phyloP scores from a whole-genome alignment of 2,888 invertebrate genomes.

The Mylabris sibirica region DNA sequence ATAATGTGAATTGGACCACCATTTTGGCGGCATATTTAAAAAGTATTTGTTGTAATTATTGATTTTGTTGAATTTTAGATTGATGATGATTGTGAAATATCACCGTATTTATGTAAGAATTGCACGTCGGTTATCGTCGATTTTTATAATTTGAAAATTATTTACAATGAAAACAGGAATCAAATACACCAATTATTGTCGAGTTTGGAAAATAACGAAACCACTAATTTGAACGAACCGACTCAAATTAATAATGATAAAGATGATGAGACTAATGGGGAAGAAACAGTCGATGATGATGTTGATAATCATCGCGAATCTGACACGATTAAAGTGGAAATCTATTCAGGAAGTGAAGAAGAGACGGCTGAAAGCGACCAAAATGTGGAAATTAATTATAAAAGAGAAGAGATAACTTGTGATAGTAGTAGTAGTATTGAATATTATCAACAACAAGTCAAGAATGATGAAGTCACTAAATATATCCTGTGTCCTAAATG shows the following conservation, averaged over 20 bases:
- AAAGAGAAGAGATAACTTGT: conserved; percentile 3
- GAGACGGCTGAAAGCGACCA: not conserved
- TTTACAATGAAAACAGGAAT: conserved; percentile 37
- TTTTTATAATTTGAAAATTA: conserved; percentile 38
- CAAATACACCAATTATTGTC: conserved; percentile 24
- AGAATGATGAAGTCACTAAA: not conserved
- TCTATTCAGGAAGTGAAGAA: conserved; percentile 11
- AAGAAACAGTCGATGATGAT: not conserved
- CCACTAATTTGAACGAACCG: conserved; percentile 7
- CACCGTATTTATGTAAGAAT: conserved; percentile 33
- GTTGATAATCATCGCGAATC: not conserved
- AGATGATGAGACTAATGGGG: not conserved
- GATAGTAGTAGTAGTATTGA: conserved; percentile 14
- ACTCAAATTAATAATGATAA: conserved; percentile 6
- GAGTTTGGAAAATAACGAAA: conserved; percentile 13
- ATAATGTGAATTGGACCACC: conserved; percentile 1
- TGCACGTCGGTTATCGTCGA: conserved; percentile 39
- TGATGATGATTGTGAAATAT: conserved; percentile 27
- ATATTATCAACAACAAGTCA: conserved; percentile 16
- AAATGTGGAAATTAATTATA: conserved; percentile 14
- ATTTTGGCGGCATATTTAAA: conserved; percentile 1
- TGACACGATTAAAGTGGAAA: conserved; percentile 11
- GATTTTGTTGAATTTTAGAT: not conserved
- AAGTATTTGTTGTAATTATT: not conserved
- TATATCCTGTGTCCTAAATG: conserved; percentile 23